Conservation (phyloP, 2,888 invertebrate species). For the Ethmia dodecea region DNA sequence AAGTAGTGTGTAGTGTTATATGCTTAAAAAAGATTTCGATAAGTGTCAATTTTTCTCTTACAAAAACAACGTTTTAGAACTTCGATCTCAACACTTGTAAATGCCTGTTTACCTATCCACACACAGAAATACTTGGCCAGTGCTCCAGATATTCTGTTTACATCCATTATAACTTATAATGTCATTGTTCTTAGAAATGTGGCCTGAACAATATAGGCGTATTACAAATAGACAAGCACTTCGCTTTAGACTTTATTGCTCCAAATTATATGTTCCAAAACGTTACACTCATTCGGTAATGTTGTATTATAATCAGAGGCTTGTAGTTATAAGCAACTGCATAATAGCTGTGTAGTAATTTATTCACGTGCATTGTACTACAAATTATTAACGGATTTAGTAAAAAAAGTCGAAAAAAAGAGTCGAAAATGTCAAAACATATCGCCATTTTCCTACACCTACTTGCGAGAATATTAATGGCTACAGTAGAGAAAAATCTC, state of each 20-base stretch:
- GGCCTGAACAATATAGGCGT: no score
- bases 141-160: no score
- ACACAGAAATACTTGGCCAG: no score
- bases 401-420: background rate
- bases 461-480: slow-evolving; percentile 5
- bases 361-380: background rate
- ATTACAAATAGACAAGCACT: slow-evolving; percentile 3
- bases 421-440: background rate
- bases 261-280: slow-evolving; percentile 47
- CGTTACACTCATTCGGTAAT: slow-evolving; percentile 33
- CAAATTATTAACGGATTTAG: background rate
- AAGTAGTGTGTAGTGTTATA: no score
- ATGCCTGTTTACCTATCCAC: no score
- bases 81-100: no score
- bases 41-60: no score
- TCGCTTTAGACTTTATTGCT: slow-evolving; percentile 35
- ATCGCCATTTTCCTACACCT: background rate
- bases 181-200: background rate
- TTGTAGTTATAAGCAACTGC: background rate
- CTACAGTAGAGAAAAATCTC: slow-evolving; percentile 2
- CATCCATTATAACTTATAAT: no score
- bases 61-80: no score
- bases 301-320: slow-evolving; percentile 4
- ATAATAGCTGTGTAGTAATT: no score
- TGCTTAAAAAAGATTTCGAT: no score